Conservation (phyloP, 2,888 invertebrate genomes). For the Amphipoea lucens region DNA sequence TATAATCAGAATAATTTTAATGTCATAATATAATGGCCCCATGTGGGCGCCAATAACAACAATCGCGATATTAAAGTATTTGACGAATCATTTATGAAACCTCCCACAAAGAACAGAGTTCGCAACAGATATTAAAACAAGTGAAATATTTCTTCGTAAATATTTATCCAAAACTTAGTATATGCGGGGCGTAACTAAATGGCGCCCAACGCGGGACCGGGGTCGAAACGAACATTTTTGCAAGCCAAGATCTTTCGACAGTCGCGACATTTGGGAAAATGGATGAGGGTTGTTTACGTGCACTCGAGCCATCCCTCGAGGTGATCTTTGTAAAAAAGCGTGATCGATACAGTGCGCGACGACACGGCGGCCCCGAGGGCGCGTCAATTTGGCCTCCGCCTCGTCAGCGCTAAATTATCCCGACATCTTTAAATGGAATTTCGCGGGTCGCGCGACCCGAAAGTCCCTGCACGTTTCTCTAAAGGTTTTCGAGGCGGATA, state of each 20-base stretch:
- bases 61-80: background rate
- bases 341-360: constrained; percentile 85
- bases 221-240: constrained; percentile 68
- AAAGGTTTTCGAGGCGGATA: constrained; percentile 73
- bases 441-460: constrained; percentile 85
- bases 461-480: constrained; percentile 79
- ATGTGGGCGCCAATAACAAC: constrained; percentile 53
- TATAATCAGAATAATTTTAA: constrained; percentile 22
- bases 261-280: constrained; percentile 75
- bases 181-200: constrained; percentile 62
- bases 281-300: constrained; percentile 84
- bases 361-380: constrained; percentile 83
- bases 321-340: constrained; percentile 77
- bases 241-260: constrained; percentile 75
- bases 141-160: constrained; percentile 16
- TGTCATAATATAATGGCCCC: constrained; percentile 19
- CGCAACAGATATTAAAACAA: background rate
- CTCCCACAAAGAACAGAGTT: background rate
- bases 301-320: constrained; percentile 78
- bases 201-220: constrained; percentile 72
- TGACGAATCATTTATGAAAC: background rate
- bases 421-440: constrained; percentile 90
- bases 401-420: constrained; percentile 90
- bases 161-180: constrained; percentile 43
- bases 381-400: constrained; percentile 88